phyloP scores from a whole-genome alignment of 2,797 vertebrate genomes.

The Melanotaenia maccullochi region DNA sequence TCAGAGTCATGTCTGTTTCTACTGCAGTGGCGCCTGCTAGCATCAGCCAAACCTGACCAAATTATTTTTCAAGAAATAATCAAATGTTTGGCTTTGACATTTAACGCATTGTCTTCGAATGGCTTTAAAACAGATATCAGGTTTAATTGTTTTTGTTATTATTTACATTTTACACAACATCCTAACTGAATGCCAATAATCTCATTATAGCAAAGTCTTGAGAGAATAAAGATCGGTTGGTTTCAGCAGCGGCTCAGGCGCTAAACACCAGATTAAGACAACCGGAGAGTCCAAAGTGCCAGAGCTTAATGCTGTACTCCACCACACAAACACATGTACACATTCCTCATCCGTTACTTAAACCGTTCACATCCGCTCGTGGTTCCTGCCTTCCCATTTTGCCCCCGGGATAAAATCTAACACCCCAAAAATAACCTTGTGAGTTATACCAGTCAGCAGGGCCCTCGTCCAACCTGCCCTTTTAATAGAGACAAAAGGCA shows the following conservation, averaged over 20 bases:
- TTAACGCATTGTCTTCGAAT: too few species aligned
- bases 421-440: constrained; percentile 78
- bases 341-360: constrained; percentile 71
- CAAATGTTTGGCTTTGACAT: too few species aligned
- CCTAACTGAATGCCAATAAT: background rate
- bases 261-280: constrained; percentile 55
- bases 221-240: constrained; percentile 1
- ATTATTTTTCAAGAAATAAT: too few species aligned
- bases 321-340: constrained; percentile 29
- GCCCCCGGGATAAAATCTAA: constrained; percentile 71
- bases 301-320: constrained; percentile 48
- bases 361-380: constrained; percentile 77
- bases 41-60: too few species aligned
- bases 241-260: constrained; percentile 52
- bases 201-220: background rate
- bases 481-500: constrained; percentile 82
- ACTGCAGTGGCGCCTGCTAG: too few species aligned
- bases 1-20: too few species aligned
- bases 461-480: constrained; percentile 66
- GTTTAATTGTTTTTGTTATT: background rate
- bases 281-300: constrained; percentile 42
- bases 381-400: constrained; percentile 47
- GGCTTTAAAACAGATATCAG: too few species aligned
- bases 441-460: constrained; percentile 76
- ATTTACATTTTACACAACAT: background rate